Conservation (phyloP, 2,888 invertebrate genomes). For the Branchinecta sandiegonensis region DNA sequence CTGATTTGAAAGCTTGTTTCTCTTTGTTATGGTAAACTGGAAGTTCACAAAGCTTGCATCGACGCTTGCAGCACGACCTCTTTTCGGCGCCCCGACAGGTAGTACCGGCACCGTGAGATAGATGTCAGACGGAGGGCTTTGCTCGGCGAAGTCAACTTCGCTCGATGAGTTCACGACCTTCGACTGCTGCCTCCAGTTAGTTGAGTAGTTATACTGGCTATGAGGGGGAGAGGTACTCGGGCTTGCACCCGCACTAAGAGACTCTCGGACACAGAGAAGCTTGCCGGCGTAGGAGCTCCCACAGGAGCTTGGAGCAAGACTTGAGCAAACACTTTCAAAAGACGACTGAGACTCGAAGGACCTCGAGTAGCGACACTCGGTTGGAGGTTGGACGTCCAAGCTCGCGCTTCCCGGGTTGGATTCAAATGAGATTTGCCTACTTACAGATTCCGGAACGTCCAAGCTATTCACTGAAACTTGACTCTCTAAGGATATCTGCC, state of each 20-base stretch:
- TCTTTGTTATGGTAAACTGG: background rate
- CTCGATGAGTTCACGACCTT: conserved; percentile 1
- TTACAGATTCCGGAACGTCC: conserved; percentile 16
- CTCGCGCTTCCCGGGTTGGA: background rate
- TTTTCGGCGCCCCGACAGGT: conserved; percentile 15
- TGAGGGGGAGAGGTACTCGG: conserved; percentile 22
- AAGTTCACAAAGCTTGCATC: conserved; percentile 14
- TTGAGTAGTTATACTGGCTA: conserved; percentile 16
- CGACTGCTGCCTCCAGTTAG: conserved; percentile 8
- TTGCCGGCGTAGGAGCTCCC: background rate
- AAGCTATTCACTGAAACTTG: conserved; percentile 23
- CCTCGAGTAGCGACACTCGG: background rate
- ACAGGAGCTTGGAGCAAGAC: background rate
- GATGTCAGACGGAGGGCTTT: conserved; percentile 23
- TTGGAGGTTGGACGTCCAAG: conserved; percentile 5
- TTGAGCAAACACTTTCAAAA: conserved; percentile 10
- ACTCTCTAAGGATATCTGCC: conserved; percentile 22
- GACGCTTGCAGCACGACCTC: background rate
- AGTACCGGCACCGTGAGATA: conserved; percentile 23
- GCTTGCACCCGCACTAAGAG: conserved; percentile 23
- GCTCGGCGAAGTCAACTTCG: conserved; percentile 9
- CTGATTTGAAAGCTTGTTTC: background rate
- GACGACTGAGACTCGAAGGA: conserved; percentile 11
- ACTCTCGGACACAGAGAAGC: conserved; percentile 19
- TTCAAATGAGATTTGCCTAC: background rate